Base-by-base conservation (phyloP, 2,113 vertebrate genomes). In the Corythoichthys haematopterus region DNA sequence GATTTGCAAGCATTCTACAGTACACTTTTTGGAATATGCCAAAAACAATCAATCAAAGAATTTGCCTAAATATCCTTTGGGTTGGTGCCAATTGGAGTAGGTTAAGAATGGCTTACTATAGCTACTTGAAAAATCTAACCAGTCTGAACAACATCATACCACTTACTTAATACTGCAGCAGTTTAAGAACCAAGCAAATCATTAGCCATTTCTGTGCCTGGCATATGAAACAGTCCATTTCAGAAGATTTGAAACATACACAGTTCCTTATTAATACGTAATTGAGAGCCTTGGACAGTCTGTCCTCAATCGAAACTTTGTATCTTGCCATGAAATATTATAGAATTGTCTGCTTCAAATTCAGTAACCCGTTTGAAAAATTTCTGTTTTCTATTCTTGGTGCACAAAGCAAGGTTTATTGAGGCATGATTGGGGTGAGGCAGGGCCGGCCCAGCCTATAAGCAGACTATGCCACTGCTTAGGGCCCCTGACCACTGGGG, bases 61-160 rank as follows among this genome's bases (percentile, higher is more conserved):
- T 51, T 15, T n/a, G 7, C 36, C 14, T 10, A 13, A 15, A 46
- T n/a, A 58, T 58, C 59, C 11, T 33, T 16, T 37, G 62, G 55
- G 64, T 33, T 68, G 65, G 70, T 37, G 50, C 35, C 52, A 48
- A 62, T 13, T 45, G 60, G 61, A 40, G 40, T 51, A 64, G 47
- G 51, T 74, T 72, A 78, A 80, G 73, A 86, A 79, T 65, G 77
- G 67, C 20, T 28, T 28, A 28, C 28, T 7, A 0, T 50, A 59
- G 68, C 69, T 69, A 65, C 71, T 74, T 77, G 52, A 78, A 80
- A 74, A 63, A 73, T 67, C 79, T 66, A 73, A 84, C 75, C 62
- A 70, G 55, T 74, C 59, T 57, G 62, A 70, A 84, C 75, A 79
- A 75, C 67, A 80, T 60, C 56, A 74, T 74, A 75, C 79, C 71